These are phyloP conservation scores for Amblyornis subalaris DNA, from an alignment of 2,113 vertebrate species.

Conservation along the genomic window DNA sequence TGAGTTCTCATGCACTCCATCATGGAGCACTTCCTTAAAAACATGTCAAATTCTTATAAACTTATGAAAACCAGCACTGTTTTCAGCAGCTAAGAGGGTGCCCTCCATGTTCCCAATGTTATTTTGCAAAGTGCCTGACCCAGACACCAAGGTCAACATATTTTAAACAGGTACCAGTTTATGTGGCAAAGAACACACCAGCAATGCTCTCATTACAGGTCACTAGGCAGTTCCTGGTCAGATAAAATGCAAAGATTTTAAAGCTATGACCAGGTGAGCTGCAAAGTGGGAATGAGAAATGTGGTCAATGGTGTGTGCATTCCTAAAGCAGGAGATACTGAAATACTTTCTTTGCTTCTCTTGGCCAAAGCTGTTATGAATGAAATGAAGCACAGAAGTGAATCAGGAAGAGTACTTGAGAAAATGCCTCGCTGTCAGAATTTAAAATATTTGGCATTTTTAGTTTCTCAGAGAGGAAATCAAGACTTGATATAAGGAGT, in stretches of 20 bases:
- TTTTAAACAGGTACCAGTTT: neutral
- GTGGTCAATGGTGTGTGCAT: neutral
- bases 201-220: neutral
- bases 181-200: neutral
- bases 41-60: neutral
- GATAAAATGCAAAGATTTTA: neutral
- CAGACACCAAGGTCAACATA: neutral
- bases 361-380: neutral
- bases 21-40: neutral
- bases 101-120: neutral
- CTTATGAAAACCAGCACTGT: neutral
- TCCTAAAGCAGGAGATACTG: neutral
- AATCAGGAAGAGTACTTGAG: neutral
- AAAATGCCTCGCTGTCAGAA: neutral
- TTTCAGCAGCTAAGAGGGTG: neutral
- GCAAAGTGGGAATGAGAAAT: neutral
- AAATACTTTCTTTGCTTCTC: neutral
- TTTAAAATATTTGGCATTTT: neutral
- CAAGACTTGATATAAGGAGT: neutral
- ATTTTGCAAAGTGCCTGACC: neutral
- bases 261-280: neutral
- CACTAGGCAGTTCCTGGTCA: neutral
- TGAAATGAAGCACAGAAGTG: neutral
- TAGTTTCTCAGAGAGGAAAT: neutral
- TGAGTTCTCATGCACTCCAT: neutral